Conservation (phyloP, 2,113 vertebrate genomes). For the Guaruba guarouba region DNA sequence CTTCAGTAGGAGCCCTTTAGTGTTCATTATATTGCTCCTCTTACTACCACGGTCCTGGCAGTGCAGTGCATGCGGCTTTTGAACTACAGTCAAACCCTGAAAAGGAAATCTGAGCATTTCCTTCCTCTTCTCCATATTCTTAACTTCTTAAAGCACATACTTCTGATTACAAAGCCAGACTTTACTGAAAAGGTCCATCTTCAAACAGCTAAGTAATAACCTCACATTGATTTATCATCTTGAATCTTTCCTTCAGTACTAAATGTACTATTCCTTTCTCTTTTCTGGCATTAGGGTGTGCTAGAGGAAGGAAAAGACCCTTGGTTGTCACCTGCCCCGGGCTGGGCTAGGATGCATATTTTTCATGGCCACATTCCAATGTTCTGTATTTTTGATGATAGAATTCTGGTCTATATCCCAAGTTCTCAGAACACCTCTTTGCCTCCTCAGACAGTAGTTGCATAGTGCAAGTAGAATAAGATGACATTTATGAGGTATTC, state of each 20-base stretch:
- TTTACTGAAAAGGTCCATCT: not conserved
- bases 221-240: constrained; percentile 43
- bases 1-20: not conserved
- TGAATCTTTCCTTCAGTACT: not conserved
- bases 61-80: not conserved
- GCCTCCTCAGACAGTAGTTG: constrained; percentile 13
- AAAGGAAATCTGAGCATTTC: not conserved
- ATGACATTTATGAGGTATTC: not conserved
- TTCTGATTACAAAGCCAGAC: constrained; percentile 24
- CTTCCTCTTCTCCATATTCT: not conserved
- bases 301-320: not conserved
- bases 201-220: constrained; percentile 12
- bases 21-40: not conserved
- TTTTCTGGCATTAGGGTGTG: not conserved
- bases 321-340: constrained; percentile 12
- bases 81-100: not conserved
- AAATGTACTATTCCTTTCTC: not conserved
- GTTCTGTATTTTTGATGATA: constrained; percentile 11
- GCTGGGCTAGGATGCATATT: not conserved
- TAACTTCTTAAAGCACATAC: not conserved
- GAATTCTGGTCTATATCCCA: constrained; percentile 40
- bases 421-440: not conserved
- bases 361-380: constrained; percentile 38
- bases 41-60: not conserved
- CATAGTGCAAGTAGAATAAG: not conserved